Percentiles rank a stretch among this genome's conserved stretches.
phyloP scores from a whole-genome alignment of 2,113 vertebrate species.

The Pterophyllum scalare region DNA sequence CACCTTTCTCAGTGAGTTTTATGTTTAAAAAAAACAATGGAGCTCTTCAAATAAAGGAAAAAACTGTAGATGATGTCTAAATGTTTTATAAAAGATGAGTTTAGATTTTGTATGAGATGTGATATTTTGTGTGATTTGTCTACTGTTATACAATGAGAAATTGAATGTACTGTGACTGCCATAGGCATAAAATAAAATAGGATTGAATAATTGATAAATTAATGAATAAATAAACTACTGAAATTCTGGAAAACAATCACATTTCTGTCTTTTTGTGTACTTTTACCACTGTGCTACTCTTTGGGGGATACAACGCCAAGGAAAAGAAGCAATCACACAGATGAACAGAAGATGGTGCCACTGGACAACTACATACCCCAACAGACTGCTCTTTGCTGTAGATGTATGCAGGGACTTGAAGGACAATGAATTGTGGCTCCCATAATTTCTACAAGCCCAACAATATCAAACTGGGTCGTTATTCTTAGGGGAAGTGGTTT shows the following conservation, averaged over 20 bases:
- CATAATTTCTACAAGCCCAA: neutral
- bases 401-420: neutral
- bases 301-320: neutral
- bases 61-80: constrained; percentile 72
- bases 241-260: constrained; percentile 9
- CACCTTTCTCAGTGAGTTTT: constrained; percentile 76
- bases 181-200: constrained; percentile 66
- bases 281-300: neutral
- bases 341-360: constrained; percentile 41
- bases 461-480: neutral
- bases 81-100: constrained; percentile 82
- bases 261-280: neutral
- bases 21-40: constrained; percentile 45
- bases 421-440: neutral
- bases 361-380: neutral
- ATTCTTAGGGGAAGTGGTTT: neutral
- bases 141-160: constrained; percentile 73
- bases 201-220: constrained; percentile 61
- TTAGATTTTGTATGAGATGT: constrained; percentile 82
- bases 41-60: constrained; percentile 53
- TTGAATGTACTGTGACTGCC: constrained; percentile 82
- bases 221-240: constrained; percentile 69
- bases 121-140: constrained; percentile 81
- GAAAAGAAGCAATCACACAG: neutral
- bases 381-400: neutral